A percentile compares a stretch with the other conserved stretches of the same genome.
Evolutionary conservation across 2,888 invertebrate species (phyloP).

Genomic region (Stratiomys singularior): DNA sequence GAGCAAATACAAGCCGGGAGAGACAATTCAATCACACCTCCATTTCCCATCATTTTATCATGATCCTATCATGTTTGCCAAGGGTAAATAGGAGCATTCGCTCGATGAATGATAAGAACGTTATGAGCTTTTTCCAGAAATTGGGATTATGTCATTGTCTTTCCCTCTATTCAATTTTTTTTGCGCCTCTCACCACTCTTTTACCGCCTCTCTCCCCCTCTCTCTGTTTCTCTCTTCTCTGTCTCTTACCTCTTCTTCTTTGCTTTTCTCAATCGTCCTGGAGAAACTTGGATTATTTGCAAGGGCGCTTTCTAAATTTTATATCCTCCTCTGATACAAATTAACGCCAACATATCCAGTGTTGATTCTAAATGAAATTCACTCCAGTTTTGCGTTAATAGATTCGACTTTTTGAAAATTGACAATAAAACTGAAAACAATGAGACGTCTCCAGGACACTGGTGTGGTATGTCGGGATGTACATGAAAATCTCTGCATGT

Average conservation of each 20-base stretch:
- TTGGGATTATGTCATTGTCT: conserved; percentile 35
- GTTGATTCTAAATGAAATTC: conserved; percentile 34
- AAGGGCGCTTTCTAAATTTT: background rate
- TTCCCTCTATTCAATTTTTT: background rate
- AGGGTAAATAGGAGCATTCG: background rate
- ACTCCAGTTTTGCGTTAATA: background rate
- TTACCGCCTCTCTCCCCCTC: too few relatives aligned
- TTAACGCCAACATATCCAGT: conserved; percentile 41
- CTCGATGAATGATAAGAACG: background rate
- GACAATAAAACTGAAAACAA: background rate
- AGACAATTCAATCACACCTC: background rate
- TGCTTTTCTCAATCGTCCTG: too few relatives aligned
- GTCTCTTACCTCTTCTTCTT: too few relatives aligned
- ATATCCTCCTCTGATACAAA: background rate
- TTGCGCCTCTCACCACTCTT: too few relatives aligned
- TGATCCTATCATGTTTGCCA: background rate
- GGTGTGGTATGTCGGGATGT: background rate
- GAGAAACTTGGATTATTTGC: too few relatives aligned
- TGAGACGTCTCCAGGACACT: background rate
- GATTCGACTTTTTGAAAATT: background rate
- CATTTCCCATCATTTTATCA: background rate
- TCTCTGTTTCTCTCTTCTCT: too few relatives aligned
- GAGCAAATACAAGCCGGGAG: background rate
- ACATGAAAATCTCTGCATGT: background rate
- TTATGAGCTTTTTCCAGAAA: conserved; percentile 25